Base-by-base conservation (phyloP, 2,113 vertebrate species). In the Monarcha castaneiventris region DNA sequence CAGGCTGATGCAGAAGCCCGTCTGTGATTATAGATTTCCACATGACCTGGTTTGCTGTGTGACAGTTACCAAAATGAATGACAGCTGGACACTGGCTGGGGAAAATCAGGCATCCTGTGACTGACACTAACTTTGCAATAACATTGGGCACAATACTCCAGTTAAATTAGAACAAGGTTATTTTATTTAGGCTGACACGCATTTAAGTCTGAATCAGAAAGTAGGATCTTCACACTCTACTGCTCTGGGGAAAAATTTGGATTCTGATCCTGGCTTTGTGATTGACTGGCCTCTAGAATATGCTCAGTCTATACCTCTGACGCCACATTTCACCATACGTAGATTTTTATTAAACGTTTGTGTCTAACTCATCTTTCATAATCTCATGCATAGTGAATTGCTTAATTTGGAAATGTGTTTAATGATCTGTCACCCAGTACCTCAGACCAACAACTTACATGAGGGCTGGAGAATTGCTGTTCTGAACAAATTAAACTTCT, bases 11-110 rank as follows among this genome's bases (percentile, higher is more conserved):
- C 69, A 66, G 69, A 71, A 94, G 44, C 49, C 76, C 62, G 3
- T 13, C 67, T 87, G 32, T 89, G 72, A 64, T 89, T 74, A 37
- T 0, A 59, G 85, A 67, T 76, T 93, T 96, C 66, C 41, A 79
- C 54, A 61, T 68, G 93, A 84, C 73, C 85, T 96, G 88, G 37
- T 82, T 89, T 87, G 54, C 84, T 81, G 54, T 68, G 79, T 93
- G 92, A 75, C 88, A 89, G 52, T 84, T 86, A 85, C 83, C 75
- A 90, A 74, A 94, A 90, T 93, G 92, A 96, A 78, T 96, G 92
- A 26, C 88, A 92, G 68, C 7, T 78, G 90, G 82, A 54, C 61
- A 27, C 72, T 75, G 88, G 41, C 72, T 75, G 10, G 75, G 85
- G 43, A 92, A 78, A 84, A 48, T 67, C 5, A 61, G 37, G 33